Evolutionary conservation across 2,888 invertebrate species (phyloP), one percentile per base, ranked within the genome.

Genomic region (Cephus runcator): DNA sequence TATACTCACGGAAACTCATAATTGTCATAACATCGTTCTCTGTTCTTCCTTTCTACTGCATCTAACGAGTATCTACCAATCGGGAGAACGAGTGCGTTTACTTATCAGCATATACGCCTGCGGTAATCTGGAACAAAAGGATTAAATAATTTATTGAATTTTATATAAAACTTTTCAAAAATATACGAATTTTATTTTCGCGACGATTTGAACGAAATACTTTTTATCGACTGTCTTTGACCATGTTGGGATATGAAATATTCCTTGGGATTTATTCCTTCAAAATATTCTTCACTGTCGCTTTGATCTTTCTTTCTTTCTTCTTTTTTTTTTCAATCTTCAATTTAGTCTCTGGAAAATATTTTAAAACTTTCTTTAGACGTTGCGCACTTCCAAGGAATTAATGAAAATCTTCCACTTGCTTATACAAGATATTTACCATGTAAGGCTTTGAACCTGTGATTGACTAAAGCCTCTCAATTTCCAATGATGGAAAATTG

Each of bases 21-120:
- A 90, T 90, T 90, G 90, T 90, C 90, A 88, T 90, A 90, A 89
- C 89, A 90, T 81, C 83, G 79, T 79, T 79, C 34, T 34, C n/a
- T 12, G 74, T 33, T 71, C 71, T 31, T 33, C 12, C 71, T 71
- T 71, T 71, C 12, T 33, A 71, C 9, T 71, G 71, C 71, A 33
- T 71, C 31, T 71, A 31, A 71, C 31, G 31, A 71, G 71, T 31
- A 71, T 71, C 71, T 30, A 2, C 40, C 40, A 56, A 56, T 56
- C 2, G 40, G 40, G 1, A 56, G 40, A 56, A 56, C 40, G 23
- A 23, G 40, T 6, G 9, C 40, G 4, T 23, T 56, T 56, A 56
- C 40, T 56, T 56, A 56, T 56, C 23, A 56, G 40, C 23, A 23
- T 23, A 56, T 56, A 23, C 40, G 40, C 6, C 40, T 56, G 40